Percentiles rank a stretch among this genome's conserved stretches.
Evolutionary conservation across 1,140 invertebrate genomes (phyloP).

Genomic region (Brachionus angularis): DNA sequence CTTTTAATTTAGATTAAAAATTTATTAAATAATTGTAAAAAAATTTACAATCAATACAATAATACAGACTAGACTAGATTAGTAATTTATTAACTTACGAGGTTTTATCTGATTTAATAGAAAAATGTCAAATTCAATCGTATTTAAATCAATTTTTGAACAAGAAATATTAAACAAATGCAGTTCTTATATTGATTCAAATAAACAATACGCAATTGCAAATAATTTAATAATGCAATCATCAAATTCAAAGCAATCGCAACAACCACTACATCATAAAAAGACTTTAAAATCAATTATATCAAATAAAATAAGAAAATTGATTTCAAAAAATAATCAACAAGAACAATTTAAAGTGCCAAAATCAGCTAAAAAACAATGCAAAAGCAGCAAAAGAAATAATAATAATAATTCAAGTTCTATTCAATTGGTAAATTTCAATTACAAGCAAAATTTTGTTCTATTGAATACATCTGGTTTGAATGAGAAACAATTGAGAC

Average conservation of each 20-base stretch:
- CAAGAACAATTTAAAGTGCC: not conserved
- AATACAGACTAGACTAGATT: conserved; percentile 14
- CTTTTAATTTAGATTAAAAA: conserved; percentile 20
- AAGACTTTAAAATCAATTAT: not conserved
- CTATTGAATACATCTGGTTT: not conserved
- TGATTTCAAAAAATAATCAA: not conserved
- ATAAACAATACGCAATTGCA: not conserved
- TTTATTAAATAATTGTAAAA: too few relatives aligned
- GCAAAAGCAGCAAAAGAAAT: not conserved
- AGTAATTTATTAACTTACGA: too few relatives aligned
- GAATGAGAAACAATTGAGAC: too few relatives aligned
- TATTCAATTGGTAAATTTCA: not conserved
- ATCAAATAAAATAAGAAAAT: not conserved
- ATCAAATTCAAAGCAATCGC: not conserved
- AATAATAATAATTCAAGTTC: too few relatives aligned
- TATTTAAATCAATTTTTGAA: conserved; percentile 32
- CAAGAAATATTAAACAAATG: conserved; percentile 13
- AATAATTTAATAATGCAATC: conserved; percentile 18
- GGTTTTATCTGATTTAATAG: conserved; percentile 22
- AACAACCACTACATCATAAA: conserved; percentile 23
- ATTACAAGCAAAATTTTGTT: conserved; percentile 27
- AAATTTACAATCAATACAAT: conserved; percentile 1
- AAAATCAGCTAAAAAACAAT: not conserved
- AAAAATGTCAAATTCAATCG: conserved; percentile 26
- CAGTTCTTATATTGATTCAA: not conserved